phyloP scores from a whole-genome alignment of 2,797 vertebrate genomes.

The Sphenopsis melanotis region DNA sequence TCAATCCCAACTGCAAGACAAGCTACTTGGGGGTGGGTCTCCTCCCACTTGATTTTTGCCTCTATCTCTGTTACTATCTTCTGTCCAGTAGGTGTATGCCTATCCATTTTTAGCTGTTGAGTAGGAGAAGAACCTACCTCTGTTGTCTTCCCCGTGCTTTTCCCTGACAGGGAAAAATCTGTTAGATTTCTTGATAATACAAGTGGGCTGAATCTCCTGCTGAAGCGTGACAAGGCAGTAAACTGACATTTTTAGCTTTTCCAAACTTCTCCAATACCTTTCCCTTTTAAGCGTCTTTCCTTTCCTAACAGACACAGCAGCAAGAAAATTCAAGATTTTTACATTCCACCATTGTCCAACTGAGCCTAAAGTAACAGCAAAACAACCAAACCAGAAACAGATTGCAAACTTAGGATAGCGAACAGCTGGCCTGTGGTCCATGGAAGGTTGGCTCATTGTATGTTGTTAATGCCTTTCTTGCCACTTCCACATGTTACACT shows the following conservation, averaged over 20 bases:
- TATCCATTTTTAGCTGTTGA: slow-evolving; percentile 29
- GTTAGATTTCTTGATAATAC: background rate
- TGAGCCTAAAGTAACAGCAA: slow-evolving; percentile 12
- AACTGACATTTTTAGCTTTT: background rate
- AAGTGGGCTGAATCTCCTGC: slow-evolving; percentile 9
- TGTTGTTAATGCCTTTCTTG: background rate
- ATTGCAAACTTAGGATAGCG: background rate
- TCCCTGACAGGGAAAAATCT: background rate
- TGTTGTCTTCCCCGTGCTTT: background rate
- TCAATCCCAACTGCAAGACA: background rate
- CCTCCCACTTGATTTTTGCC: background rate
- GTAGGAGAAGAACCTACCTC: slow-evolving; percentile 13
- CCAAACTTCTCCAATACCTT: background rate
- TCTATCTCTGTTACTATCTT: background rate
- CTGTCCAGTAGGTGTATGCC: background rate
- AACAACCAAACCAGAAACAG: slow-evolving; percentile 34
- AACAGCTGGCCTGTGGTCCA: background rate
- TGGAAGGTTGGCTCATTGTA: background rate
- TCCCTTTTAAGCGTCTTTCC: background rate
- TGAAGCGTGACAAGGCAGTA: background rate
- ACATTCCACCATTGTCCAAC: background rate
- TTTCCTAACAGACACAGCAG: background rate
- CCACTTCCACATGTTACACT: slow-evolving; percentile 1
- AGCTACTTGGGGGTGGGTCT: background rate
- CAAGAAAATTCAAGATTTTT: background rate